phyloP scores from a whole-genome alignment of 2,113 vertebrate species.

The Falco punctatus region DNA sequence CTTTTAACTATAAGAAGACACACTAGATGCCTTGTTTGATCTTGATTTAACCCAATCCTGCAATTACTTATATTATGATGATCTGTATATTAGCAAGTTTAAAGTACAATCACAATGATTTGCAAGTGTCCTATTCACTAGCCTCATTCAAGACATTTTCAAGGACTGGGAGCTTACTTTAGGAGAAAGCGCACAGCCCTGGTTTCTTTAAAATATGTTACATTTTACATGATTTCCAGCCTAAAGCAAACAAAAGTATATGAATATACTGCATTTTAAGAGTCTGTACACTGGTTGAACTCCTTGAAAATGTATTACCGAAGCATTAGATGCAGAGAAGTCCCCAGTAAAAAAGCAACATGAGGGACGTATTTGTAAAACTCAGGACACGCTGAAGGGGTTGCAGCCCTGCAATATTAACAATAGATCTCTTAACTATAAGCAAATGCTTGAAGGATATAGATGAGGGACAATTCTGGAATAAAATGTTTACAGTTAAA shows the following conservation, averaged over 20 bases:
- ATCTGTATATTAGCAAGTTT: not conserved
- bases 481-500: slow-evolving; percentile 22
- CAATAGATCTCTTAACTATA: not conserved
- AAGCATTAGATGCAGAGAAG: not conserved
- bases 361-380: not conserved
- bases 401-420: not conserved
- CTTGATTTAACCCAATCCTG: not conserved
- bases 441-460: slow-evolving; percentile 13
- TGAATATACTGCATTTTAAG: not conserved
- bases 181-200: not conserved
- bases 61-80: not conserved
- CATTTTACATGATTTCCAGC: not conserved
- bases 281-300: not conserved
- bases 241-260: not conserved
- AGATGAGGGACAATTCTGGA: not conserved
- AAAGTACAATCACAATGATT: not conserved
- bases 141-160: not conserved
- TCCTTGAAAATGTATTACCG: not conserved
- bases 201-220: not conserved
- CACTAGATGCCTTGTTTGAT: not conserved
- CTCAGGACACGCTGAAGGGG: not conserved
- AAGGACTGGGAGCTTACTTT: not conserved
- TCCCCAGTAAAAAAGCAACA: not conserved
- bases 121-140: not conserved
- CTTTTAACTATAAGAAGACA: not conserved